Evolutionary conservation across 2,888 invertebrate genomes (phyloP).

Genomic region (Cataglyphis albicans): DNA sequence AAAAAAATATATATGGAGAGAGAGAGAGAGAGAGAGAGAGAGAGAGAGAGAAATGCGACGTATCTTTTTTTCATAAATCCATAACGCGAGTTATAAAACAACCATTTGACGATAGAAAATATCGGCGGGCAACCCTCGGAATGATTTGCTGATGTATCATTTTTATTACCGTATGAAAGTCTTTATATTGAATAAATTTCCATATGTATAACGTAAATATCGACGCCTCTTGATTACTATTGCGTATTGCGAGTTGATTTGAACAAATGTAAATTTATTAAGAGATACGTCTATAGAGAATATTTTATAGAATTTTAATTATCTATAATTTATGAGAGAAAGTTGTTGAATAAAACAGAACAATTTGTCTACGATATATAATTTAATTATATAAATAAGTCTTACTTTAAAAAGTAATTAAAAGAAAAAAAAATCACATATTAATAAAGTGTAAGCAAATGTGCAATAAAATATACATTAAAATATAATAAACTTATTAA

Average conservation of each 20-base stretch:
- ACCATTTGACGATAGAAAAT: slow-evolving; percentile 50
- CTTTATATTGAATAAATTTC: slow-evolving; percentile 51
- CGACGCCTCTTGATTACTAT: slow-evolving; percentile 33
- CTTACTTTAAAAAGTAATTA: neutral
- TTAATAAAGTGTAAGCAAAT: neutral
- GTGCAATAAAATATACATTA: neutral
- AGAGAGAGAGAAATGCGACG: slow-evolving; percentile 30
- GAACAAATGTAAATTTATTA: neutral
- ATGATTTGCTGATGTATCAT: slow-evolving; percentile 53
- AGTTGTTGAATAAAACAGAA: neutral
- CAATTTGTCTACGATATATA: neutral
- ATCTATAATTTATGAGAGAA: neutral
- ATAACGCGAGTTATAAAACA: slow-evolving; percentile 58
- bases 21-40: slow-evolving; percentile 22
- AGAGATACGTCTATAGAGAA: neutral
- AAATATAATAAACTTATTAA: neutral
- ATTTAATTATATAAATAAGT: slow-evolving; percentile 7
- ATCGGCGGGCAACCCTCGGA: slow-evolving; percentile 34
- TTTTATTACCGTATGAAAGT: slow-evolving; percentile 43
- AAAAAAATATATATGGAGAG: too few relatives aligned
- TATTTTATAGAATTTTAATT: neutral
- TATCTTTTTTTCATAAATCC: slow-evolving; percentile 57
- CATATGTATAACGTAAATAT: slow-evolving; percentile 33
- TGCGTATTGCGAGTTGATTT: neutral
- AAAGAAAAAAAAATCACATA: neutral